Base-by-base conservation (phyloP, 2,113 vertebrate genomes). In the Corythornis cristatus region DNA sequence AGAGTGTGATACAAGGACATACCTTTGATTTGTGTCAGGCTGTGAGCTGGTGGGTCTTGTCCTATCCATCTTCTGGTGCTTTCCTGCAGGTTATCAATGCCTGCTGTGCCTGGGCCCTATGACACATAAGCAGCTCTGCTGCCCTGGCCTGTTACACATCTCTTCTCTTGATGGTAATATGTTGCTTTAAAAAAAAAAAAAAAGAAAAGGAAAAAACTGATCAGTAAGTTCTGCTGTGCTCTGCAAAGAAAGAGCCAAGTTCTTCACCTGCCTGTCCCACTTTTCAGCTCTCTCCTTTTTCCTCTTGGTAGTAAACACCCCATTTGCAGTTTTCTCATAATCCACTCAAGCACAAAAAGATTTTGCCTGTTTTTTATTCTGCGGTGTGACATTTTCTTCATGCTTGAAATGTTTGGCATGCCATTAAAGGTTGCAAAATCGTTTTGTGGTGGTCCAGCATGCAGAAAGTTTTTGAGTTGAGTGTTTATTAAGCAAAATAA, bases 321-420 rank as follows among this genome's bases (percentile, higher is more conserved):
- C 31, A 65, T 88, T 78, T 83, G 43, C 73, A 93, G 87, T 77
- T 90, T 78, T 92, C 76, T 83, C 71, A 50, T 83, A 77, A 78
- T 83, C 91, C 81, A 46, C 68, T 62, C 83, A 72, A 85, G 64
- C 82, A 65, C 83, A 91, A 88, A 87, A 78, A 81, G 82, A 37
- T 87, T 88, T 73, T 85, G 15, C 81, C 43, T 40, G 81, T 62
- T 93, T 91, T 96, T 93, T 75, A 78, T 90, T 93, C 75, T 75
- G 80, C 2, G 2, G n/a, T 83, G 58, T 94, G 88, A 86, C 74
- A 53, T 64, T 95, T 95, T 78, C 71, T 91, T 96, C 65, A 40
- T 86, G 86, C 82, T 95, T 96, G 67, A 79, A 67, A 84, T 77
- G 61, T 64, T 89, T 89, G 56, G 58, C 54, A 71, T 90, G 73